Conservation (phyloP, 1,140 invertebrate species). For the Meloidogyne floridensis region DNA sequence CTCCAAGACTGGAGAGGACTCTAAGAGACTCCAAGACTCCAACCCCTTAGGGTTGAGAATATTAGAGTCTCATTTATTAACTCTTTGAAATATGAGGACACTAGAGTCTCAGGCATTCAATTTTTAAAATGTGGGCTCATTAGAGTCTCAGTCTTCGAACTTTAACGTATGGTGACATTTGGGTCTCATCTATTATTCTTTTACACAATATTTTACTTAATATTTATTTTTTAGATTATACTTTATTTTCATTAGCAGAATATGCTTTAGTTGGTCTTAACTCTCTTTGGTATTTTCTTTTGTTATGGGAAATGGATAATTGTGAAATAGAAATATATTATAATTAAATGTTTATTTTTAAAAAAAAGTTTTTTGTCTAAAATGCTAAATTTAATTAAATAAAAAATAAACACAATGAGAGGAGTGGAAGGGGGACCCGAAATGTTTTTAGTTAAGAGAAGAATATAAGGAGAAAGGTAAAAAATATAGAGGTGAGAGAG, state of each 20-base stretch:
- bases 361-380: not conserved
- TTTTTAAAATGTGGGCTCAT: not conserved
- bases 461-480: not conserved
- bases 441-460: not conserved
- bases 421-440: conserved; percentile 2
- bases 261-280: conserved; percentile 54
- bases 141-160: too few species aligned
- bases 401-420: not conserved
- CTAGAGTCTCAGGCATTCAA: not conserved
- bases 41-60: too few species aligned
- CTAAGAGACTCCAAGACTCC: too few species aligned
- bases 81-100: not conserved
- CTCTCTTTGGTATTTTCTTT: conserved; percentile 44
- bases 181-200: too few species aligned
- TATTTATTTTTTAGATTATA: conserved; percentile 54
- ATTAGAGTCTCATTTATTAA: too few species aligned
- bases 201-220: not conserved
- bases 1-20: too few species aligned
- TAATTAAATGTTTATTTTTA: not conserved
- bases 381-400: not conserved
- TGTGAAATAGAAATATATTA: conserved; percentile 41
- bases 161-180: too few species aligned
- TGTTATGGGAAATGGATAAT: conserved; percentile 49
- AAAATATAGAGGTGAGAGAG: conserved; percentile 1
- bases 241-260: conserved; percentile 58